Base-by-base conservation (phyloP, 2,797 vertebrate species). In the Gambusia yucatana region DNA sequence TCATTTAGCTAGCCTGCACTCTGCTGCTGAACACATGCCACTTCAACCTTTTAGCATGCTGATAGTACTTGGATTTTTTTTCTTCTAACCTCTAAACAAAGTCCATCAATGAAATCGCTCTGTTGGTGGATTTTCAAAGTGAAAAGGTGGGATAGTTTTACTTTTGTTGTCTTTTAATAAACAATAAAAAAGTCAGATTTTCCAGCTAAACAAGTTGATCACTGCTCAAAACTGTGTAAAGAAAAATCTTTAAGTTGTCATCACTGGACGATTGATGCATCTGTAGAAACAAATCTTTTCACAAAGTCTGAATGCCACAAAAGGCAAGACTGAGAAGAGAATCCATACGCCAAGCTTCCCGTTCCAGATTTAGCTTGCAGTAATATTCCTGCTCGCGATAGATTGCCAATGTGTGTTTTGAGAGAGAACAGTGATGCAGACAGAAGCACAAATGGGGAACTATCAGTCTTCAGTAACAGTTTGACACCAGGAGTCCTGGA, bases 381-480 rank as follows among this genome's bases (percentile, higher is more conserved):
- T 43, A 77, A 87, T 89, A 86, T 90, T 93, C 87, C 78, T 86
- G 82, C 76, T 48, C 46, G 57, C 82, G 82, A 77, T 46, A 91
- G 83, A 83, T 87, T 86, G 86, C 76, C 41, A 81, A 73, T 83
- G 83, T 86, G 73, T 90, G 70, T 89, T 81, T 82, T 70, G 67
- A 41, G 57, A 75, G 47, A 43, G 17, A 81, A 71, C 46, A 76
- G 20, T 73, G 20, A 61, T 41, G 57, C 72, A 72, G 73, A 79
- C 44, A 84, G 57, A 83, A 78, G 77, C 76, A 75, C 13, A 5
- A 77, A 73, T 22, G 69, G 70, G 78, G 81, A 5, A 36, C 90
- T 89, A 93, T 94, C 88, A 82, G 87, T 93, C 93, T 93, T 91
- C 88, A 72, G 87, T 91, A 89, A 84, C 52, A 1, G 1, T 81